phyloP scores from a whole-genome alignment of 2,888 invertebrate species.

The Drosophila formosana region DNA sequence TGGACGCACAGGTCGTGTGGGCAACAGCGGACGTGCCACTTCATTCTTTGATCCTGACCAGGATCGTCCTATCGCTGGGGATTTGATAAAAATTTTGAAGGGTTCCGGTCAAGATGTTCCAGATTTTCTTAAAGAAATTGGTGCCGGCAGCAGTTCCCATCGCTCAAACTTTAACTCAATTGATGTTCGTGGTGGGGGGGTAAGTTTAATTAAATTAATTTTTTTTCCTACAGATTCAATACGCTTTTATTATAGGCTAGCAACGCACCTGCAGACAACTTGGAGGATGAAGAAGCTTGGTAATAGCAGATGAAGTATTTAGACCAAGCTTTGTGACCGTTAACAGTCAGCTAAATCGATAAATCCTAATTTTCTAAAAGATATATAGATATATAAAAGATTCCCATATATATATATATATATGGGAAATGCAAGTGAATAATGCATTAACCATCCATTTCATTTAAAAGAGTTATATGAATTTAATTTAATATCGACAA shows the following conservation, averaged over 20 bases:
- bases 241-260: neutral
- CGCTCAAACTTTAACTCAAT: slow-evolving; percentile 89
- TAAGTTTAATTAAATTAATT: slow-evolving; percentile 36
- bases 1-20: slow-evolving; percentile 97
- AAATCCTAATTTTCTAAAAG: neutral
- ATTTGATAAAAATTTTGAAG: slow-evolving; percentile 90
- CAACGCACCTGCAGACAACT: slow-evolving; percentile 41
- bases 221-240: slow-evolving; percentile 4
- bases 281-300: slow-evolving; percentile 75
- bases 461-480: neutral
- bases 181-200: slow-evolving; percentile 86
- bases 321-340: neutral
- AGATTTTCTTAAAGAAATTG: slow-evolving; percentile 88
- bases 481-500: slow-evolving; percentile 14
- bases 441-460: slow-evolving; percentile 25
- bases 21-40: slow-evolving; percentile 94
- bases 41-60: slow-evolving; percentile 91
- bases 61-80: slow-evolving; percentile 88
- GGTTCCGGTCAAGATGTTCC: slow-evolving; percentile 94
- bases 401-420: neutral
- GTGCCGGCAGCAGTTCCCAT: slow-evolving; percentile 77
- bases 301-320: slow-evolving; percentile 16
- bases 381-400: neutral
- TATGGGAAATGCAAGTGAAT: slow-evolving; percentile 21
- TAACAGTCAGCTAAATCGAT: neutral